Evolutionary conservation across 2,113 vertebrate species (phyloP).

Genomic region (Ctenodactylus gundi): DNA sequence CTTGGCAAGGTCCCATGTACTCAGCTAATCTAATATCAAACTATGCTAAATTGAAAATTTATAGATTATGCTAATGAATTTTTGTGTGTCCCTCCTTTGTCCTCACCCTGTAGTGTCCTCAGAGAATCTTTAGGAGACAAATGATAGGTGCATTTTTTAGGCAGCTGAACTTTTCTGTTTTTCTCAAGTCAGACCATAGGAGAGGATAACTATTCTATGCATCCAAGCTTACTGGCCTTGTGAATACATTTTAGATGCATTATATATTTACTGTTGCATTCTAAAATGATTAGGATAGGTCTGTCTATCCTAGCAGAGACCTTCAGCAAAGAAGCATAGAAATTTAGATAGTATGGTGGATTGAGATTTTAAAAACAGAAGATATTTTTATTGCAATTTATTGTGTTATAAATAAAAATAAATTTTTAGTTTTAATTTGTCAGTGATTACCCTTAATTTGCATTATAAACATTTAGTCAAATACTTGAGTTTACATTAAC

Average conservation of each 20-base stretch:
- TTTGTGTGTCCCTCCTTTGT: background rate
- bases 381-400: background rate
- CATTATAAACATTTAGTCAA: constrained; percentile 19
- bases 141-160: background rate
- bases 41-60: constrained; percentile 5
- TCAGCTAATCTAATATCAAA: background rate
- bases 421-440: constrained; percentile 37
- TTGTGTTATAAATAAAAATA: constrained; percentile 1
- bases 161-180: constrained; percentile 25
- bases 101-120: constrained; percentile 11
- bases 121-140: background rate
- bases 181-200: background rate
- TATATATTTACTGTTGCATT: background rate
- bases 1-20: background rate
- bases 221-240: background rate
- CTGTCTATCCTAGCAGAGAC: background rate
- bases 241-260: background rate
- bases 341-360: background rate
- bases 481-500: background rate
- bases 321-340: background rate
- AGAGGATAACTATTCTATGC: background rate
- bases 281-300: background rate
- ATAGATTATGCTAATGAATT: background rate
- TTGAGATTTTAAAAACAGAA: background rate
- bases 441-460: background rate